Evolutionary conservation across 64 coral and sea anemone species (phyloP).

Genomic region (Dendronephthya gigantea): DNA sequence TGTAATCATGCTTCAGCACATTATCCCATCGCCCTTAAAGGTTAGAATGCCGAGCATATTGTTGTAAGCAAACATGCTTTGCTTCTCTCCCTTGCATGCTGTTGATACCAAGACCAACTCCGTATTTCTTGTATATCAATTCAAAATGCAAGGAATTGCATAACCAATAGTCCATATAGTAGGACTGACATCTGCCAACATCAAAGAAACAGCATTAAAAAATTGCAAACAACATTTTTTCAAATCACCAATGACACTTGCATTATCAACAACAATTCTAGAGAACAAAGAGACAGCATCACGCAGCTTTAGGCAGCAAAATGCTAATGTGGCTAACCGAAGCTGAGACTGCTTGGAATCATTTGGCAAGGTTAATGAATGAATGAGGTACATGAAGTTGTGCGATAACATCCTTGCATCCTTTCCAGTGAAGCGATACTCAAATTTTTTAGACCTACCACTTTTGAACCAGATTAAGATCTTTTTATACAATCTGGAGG

Average conservation of each 20-base stretch:
- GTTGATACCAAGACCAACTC: conserved; percentile 33
- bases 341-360: background rate
- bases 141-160: conserved; percentile 19
- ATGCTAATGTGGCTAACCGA: conserved; percentile 4
- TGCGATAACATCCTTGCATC: conserved; percentile 29
- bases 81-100: conserved; percentile 40
- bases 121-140: background rate
- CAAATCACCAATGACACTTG: conserved; percentile 16
- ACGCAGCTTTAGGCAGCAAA: conserved; percentile 11
- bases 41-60: conserved; percentile 27
- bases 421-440: conserved; percentile 31
- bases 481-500: conserved; percentile 21
- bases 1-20: conserved; percentile 39
- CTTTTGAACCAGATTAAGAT: conserved; percentile 9
- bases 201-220: conserved; percentile 20
- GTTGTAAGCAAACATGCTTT: conserved; percentile 32
- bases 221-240: background rate
- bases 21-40: conserved; percentile 2
- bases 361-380: background rate
- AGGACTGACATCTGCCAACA: conserved; percentile 33
- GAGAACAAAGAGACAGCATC: conserved; percentile 26
- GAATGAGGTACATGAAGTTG: conserved; percentile 25
- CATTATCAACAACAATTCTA: background rate
- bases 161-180: conserved; percentile 42
- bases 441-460: background rate